phyloP scores from a whole-genome alignment of 2,113 vertebrate species.

The Heptranchias perlo region DNA sequence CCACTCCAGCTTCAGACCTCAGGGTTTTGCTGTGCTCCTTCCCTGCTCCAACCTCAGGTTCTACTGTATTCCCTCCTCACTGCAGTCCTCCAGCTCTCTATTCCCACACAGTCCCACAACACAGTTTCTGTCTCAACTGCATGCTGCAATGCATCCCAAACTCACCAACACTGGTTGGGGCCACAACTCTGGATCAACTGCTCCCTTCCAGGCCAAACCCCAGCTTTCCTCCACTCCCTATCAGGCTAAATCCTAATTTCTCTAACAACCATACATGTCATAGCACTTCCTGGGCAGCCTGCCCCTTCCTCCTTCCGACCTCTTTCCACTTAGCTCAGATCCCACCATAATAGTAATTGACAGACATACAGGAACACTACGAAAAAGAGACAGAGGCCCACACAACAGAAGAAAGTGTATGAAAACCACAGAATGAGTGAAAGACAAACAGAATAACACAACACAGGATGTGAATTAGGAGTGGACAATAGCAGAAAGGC shows the following conservation, averaged over 20 bases:
- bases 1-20: no score
- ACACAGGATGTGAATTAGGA: constrained; percentile 15
- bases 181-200: background rate
- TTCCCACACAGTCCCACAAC: background rate
- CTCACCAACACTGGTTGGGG: no score
- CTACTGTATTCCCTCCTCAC: no score
- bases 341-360: background rate
- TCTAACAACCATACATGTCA: no score
- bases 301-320: background rate
- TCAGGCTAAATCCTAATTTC: background rate
- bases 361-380: background rate
- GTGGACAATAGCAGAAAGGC: background rate
- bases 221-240: background rate
- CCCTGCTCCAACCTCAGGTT: no score
- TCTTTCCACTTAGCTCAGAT: no score
- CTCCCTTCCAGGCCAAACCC: background rate
- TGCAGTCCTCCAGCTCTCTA: background rate
- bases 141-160: background rate
- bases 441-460: constrained; percentile 42
- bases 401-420: background rate
- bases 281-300: background rate
- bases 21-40: no score
- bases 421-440: constrained; percentile 13
- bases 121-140: background rate
- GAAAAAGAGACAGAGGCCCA: background rate